A percentile compares a stretch with the other conserved stretches of the same genome.
phyloP scores from a whole-genome alignment of 2,888 invertebrate genomes.

The Melanophora roralis region DNA sequence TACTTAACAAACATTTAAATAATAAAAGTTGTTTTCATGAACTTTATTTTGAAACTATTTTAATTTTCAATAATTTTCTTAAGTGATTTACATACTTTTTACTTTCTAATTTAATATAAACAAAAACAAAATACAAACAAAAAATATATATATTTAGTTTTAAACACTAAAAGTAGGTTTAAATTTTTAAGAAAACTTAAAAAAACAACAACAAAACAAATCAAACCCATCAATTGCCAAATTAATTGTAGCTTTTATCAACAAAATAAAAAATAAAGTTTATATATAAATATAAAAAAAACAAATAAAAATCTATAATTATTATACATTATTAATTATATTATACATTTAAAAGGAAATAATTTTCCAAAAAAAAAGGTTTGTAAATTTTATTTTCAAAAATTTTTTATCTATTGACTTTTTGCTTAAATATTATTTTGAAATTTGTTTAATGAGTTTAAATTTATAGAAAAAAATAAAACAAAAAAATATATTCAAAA shows the following conservation, averaged over 20 bases:
- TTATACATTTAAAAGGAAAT: slow-evolving; percentile 41
- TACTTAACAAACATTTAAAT: slow-evolving; percentile 51
- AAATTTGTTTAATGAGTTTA: slow-evolving; percentile 55
- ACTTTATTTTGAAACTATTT: slow-evolving; percentile 28
- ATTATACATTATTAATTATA: slow-evolving; percentile 52
- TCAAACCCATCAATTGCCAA: slow-evolving; percentile 77
- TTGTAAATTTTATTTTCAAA: slow-evolving; percentile 43
- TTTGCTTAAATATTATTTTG: slow-evolving; percentile 22
- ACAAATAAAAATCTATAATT: slow-evolving; percentile 37
- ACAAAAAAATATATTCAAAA: slow-evolving; percentile 21
- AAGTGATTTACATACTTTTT: slow-evolving; percentile 45
- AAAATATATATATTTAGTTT: slow-evolving; percentile 43
- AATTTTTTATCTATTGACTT: slow-evolving; percentile 19
- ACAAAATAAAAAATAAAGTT: slow-evolving; percentile 68
- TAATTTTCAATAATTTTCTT: slow-evolving; percentile 23
- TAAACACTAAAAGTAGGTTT: slow-evolving; percentile 46
- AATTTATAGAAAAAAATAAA: slow-evolving; percentile 37
- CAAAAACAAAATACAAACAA: slow-evolving; percentile 16
- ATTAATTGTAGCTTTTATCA: slow-evolving; percentile 77
- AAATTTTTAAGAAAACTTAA: slow-evolving; percentile 49
- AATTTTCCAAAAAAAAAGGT: slow-evolving; percentile 17
- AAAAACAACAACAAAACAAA: slow-evolving; percentile 66
- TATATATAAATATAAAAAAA: slow-evolving; percentile 60
- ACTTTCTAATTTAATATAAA: slow-evolving; percentile 28
- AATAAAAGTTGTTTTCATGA: slow-evolving; percentile 24